Percentiles rank a stretch among this genome's conserved stretches.
Conservation (phyloP, 2,888 invertebrate species). For the Chloromyia formosa region DNA sequence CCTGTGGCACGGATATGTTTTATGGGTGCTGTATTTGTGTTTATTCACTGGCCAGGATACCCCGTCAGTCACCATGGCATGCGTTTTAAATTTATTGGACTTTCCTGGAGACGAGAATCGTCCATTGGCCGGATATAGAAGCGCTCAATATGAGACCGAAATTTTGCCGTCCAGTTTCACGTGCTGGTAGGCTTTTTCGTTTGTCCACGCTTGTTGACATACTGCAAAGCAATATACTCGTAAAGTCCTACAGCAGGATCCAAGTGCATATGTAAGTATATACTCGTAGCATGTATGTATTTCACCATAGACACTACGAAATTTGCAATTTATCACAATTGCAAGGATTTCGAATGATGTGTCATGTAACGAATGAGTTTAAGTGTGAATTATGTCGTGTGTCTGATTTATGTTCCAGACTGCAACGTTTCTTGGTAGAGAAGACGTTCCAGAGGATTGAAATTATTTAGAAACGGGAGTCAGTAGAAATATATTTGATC, state of each 20-base stretch:
- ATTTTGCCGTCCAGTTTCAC: not conserved
- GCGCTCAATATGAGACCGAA: not conserved
- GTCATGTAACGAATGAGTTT: slow-evolving; percentile 14
- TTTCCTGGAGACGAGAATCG: slow-evolving; percentile 11
- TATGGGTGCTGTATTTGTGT: not conserved
- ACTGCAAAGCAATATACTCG: not conserved
- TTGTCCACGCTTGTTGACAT: not conserved
- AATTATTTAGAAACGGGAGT: too few species aligned
- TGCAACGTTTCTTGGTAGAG: too few species aligned
- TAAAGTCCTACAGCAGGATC: not conserved
- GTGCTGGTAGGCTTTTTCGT: too few species aligned
- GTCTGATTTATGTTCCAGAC: not conserved
- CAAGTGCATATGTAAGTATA: not conserved
- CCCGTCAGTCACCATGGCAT: slow-evolving; percentile 17
- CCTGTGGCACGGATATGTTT: too few species aligned
- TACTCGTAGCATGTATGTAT: too few species aligned
- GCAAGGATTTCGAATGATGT: slow-evolving; percentile 22
- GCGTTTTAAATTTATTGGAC: slow-evolving; percentile 31
- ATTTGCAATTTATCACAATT: slow-evolving; percentile 27
- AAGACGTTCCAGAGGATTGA: too few species aligned
- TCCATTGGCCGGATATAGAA: not conserved
- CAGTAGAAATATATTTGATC: too few species aligned
- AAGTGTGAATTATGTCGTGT: slow-evolving; percentile 25
- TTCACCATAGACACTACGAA: not conserved
- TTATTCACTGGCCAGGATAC: slow-evolving; percentile 23